phyloP scores from a whole-genome alignment of 2,797 vertebrate genomes.

The Paratrypauchen microcephalus region DNA sequence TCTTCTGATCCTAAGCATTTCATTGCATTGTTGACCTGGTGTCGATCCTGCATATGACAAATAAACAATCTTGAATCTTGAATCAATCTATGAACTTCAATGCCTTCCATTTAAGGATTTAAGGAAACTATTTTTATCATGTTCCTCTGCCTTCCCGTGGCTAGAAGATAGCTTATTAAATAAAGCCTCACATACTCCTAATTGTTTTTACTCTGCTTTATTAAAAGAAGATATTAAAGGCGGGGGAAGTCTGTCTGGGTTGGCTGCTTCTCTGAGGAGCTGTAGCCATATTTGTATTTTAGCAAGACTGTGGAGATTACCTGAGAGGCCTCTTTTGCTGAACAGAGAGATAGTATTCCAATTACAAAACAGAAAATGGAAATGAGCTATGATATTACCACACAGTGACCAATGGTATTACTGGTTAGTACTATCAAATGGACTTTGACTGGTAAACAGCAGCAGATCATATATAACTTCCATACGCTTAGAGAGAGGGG shows the following conservation, averaged over 20 bases:
- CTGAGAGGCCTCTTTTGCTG: slow-evolving; percentile 44
- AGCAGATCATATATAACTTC: slow-evolving; percentile 44
- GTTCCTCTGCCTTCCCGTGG: slow-evolving; percentile 49
- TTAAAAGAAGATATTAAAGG: slow-evolving; percentile 71
- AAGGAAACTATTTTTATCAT: slow-evolving; percentile 58
- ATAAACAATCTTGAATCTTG: too few species aligned
- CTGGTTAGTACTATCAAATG: slow-evolving; percentile 39
- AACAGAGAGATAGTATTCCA: slow-evolving; percentile 62
- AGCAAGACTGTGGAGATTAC: slow-evolving; percentile 70
- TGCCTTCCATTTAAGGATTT: slow-evolving; percentile 51
- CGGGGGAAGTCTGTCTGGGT: slow-evolving; percentile 50
- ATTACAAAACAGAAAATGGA: slow-evolving; percentile 54
- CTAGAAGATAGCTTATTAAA: slow-evolving; percentile 62
- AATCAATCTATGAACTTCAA: slow-evolving; percentile 44
- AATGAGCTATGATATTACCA: slow-evolving; percentile 38
- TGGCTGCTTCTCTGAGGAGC: slow-evolving; percentile 49
- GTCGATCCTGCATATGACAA: too few species aligned
- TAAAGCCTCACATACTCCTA: slow-evolving; percentile 59
- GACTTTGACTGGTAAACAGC: slow-evolving; percentile 32
- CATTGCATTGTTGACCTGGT: too few species aligned
- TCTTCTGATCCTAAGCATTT: too few species aligned
- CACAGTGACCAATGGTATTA: slow-evolving; percentile 44
- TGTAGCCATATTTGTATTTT: slow-evolving; percentile 59
- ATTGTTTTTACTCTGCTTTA: slow-evolving; percentile 74
- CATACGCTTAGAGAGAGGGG: slow-evolving; percentile 17